Evolutionary conservation across 2,888 invertebrate genomes (phyloP).

Genomic region (Molorchus minor): DNA sequence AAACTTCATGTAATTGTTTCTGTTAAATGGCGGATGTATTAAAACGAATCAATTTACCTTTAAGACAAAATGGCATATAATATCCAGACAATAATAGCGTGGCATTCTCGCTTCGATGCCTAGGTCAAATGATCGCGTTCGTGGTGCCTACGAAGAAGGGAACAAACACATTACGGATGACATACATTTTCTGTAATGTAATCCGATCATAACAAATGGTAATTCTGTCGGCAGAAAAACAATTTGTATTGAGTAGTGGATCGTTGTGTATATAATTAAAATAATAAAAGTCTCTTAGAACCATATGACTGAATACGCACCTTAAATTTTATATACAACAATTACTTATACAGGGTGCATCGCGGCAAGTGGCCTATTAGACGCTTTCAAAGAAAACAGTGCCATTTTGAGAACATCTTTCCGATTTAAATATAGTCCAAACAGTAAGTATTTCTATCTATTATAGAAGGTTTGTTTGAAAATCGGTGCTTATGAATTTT

Average conservation of each 20-base stretch:
- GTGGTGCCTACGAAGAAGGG: constrained; percentile 10
- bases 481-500: too few relatives aligned
- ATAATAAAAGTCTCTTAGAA: too few relatives aligned
- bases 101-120: constrained; percentile 51
- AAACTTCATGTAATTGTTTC: constrained; percentile 32
- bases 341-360: too few relatives aligned
- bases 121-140: constrained; percentile 44
- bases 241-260: neutral
- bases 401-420: too few relatives aligned
- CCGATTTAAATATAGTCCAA: too few relatives aligned
- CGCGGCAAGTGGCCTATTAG: too few relatives aligned
- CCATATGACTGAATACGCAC: too few relatives aligned
- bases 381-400: too few relatives aligned
- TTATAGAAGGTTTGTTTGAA: too few relatives aligned
- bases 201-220: constrained; percentile 7
- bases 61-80: constrained; percentile 42
- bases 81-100: constrained; percentile 50
- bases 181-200: constrained; percentile 20
- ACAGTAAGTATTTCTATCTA: too few relatives aligned
- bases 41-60: constrained; percentile 46
- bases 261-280: neutral
- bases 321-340: too few relatives aligned
- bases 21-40: constrained; percentile 34
- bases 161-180: constrained; percentile 9
- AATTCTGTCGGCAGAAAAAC: too few relatives aligned